Percentiles rank a stretch among this genome's conserved stretches.
Evolutionary conservation across 1,140 invertebrate genomes (phyloP).

Genomic region (Lethrus apterus): DNA sequence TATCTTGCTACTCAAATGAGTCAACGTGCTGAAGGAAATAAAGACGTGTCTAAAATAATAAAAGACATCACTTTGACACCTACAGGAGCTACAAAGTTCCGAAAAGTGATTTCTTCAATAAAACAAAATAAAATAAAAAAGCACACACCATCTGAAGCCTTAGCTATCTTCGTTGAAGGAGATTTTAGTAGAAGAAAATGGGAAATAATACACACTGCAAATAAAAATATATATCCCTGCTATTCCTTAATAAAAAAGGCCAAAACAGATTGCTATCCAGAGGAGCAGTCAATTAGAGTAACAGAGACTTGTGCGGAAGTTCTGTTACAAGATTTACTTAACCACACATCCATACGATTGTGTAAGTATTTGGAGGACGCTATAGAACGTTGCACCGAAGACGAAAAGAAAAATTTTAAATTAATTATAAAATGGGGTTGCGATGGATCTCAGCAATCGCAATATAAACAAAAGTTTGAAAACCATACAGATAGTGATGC

Average conservation of each 20-base stretch:
- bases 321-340: slow-evolving; percentile 31
- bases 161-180: slow-evolving; percentile 31
- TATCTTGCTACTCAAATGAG: slow-evolving; percentile 26
- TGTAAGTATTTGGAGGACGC: no score
- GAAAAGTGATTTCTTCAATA: no score
- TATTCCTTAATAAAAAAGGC: slow-evolving; percentile 24
- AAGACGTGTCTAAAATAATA: no score
- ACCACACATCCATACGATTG: slow-evolving; percentile 30
- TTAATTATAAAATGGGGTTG: slow-evolving; percentile 19
- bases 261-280: slow-evolving; percentile 31
- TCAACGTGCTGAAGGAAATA: no score
- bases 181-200: slow-evolving; percentile 28
- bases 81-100: no score
- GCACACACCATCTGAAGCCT: slow-evolving; percentile 24
- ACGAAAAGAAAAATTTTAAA: slow-evolving; percentile 2
- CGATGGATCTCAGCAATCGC: slow-evolving; percentile 19
- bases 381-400: slow-evolving; percentile 13
- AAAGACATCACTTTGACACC: no score
- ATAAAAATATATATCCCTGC: slow-evolving; percentile 29
- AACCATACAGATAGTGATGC: slow-evolving; percentile 23
- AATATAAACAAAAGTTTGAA: slow-evolving; percentile 30
- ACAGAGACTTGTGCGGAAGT: slow-evolving; percentile 31
- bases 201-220: slow-evolving; percentile 25
- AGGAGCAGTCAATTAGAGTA: slow-evolving; percentile 21
- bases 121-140: no score